phyloP scores from a whole-genome alignment of 92 coral and sea anemone species.

The Heteractis magnifica region DNA sequence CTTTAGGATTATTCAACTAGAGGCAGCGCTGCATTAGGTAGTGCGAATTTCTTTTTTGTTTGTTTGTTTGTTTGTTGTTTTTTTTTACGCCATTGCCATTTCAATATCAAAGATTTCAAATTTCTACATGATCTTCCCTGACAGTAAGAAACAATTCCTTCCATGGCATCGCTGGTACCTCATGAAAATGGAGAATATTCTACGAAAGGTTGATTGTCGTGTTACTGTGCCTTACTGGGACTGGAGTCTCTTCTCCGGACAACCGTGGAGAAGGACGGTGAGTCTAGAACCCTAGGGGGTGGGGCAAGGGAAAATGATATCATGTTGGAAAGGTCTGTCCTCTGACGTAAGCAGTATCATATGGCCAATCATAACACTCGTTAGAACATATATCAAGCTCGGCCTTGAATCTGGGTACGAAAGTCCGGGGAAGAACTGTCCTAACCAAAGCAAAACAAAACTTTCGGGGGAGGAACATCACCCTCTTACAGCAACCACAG shows the following conservation, averaged over 20 bases:
- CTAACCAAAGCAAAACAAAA: neutral
- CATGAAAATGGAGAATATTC: conserved; percentile 63
- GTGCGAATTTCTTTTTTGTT: too few relatives aligned
- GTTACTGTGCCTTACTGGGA: conserved; percentile 78
- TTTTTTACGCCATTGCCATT: neutral
- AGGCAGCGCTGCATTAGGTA: too few relatives aligned
- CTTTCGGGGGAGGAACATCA: too few relatives aligned
- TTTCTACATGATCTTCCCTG: neutral
- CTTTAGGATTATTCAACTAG: too few relatives aligned
- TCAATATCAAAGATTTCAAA: neutral
- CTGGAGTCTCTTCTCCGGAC: conserved; percentile 72
- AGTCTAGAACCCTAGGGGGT: neutral
- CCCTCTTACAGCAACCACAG: too few relatives aligned
- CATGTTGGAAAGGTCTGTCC: too few relatives aligned
- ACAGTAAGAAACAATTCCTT: conserved; percentile 57
- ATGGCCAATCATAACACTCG: too few relatives aligned
- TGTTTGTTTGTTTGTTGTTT: too few relatives aligned
- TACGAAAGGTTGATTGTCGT: conserved; percentile 62
- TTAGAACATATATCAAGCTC: too few relatives aligned
- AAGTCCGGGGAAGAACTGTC: neutral
- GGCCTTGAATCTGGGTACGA: neutral
- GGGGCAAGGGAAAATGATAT: neutral
- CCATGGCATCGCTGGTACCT: conserved; percentile 86
- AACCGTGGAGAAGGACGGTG: conserved; percentile 63
- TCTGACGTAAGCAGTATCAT: too few relatives aligned